A percentile compares a stretch with the other conserved stretches of the same genome.
Conservation (phyloP, 2,888 invertebrate genomes). For the Pristionchus mayeri region DNA sequence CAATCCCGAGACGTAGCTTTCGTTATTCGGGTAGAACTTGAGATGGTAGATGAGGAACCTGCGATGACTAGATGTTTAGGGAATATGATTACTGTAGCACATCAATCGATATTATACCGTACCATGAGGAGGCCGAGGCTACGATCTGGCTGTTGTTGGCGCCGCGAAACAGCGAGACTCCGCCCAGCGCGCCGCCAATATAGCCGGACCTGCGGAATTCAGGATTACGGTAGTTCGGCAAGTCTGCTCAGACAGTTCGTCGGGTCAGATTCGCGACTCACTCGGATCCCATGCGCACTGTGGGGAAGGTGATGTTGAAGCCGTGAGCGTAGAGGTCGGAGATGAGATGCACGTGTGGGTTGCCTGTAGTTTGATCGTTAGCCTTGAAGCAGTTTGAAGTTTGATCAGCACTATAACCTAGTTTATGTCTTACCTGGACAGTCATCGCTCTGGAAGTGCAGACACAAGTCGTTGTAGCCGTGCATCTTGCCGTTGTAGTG, state of each 20-base stretch:
- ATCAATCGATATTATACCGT: background rate
- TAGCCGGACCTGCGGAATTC: conserved; percentile 71
- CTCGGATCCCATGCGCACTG: conserved; percentile 72
- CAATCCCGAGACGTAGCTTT: conserved; percentile 74
- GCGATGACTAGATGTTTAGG: background rate
- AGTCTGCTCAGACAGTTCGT: background rate
- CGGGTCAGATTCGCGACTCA: conserved; percentile 54
- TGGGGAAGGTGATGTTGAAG: conserved; percentile 75
- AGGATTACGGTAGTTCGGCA: background rate
- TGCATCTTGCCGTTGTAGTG: conserved; percentile 65
- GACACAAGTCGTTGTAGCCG: conserved; percentile 73
- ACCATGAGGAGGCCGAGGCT: conserved; percentile 32
- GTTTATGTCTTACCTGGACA: conserved; percentile 37
- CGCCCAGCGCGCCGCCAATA: conserved; percentile 73
- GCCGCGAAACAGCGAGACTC: conserved; percentile 68
- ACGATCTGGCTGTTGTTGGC: conserved; percentile 64
- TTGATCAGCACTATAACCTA: conserved; percentile 30
- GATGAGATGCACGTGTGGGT: conserved; percentile 72
- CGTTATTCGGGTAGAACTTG: conserved; percentile 72
- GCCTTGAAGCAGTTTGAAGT: background rate
- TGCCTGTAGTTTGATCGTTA: conserved; percentile 57
- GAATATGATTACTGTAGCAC: conserved; percentile 59
- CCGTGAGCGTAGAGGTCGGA: conserved; percentile 72
- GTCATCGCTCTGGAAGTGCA: conserved; percentile 61
- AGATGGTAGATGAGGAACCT: conserved; percentile 75